Evolutionary conservation across 2,113 vertebrate genomes (phyloP), one percentile per base, ranked within the genome.

Genomic region (Zapus hudsonius): DNA sequence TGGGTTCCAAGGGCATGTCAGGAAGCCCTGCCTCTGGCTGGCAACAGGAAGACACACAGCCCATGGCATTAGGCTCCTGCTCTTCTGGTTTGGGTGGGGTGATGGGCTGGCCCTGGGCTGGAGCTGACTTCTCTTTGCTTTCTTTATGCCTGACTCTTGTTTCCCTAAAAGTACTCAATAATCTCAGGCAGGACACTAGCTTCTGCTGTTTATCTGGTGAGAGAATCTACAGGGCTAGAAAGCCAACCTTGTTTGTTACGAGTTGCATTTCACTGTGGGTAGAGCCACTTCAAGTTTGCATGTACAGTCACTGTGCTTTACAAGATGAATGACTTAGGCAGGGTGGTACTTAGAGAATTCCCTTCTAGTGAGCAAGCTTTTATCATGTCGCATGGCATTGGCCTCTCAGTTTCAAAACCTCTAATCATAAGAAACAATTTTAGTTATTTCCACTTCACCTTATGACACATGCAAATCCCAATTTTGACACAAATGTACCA

Each of bases 51-150:
- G 66, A 40, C 67, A 12, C 47, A 81, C n/a, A 69, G 47, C 25
- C 70, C 75, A 44, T 31, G n/a, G 52, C 52, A 42, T 59, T 42
- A 47, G 22, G 57, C 61, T 84, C 94, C 78, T 89, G 95, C 89
- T 92, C 85, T 92, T 96, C 96, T 90, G 91, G 95, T 95, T 91
- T 95, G 96, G 95, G 93, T 84, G 80, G 80, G 42, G 81, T n/a
- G 25, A 74, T 23, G 70, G 33, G 75, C 36, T 88, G 85, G 64
- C 57, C 25, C 36, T 63, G 23, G 55, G 44, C 31, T 55, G 33
- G n/a, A 8, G 25, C 27, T 17, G 33, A 47, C 23, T 75, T 92
- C 78, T 90, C 27, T 79, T 85, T 90, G 52, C 87, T 91, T 79
- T 93, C n/a, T 1, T 89, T 84, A 20, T 10, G 0, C 38, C 22